phyloP scores from a whole-genome alignment of 2,113 vertebrate genomes.

The Chaetops frenatus region DNA sequence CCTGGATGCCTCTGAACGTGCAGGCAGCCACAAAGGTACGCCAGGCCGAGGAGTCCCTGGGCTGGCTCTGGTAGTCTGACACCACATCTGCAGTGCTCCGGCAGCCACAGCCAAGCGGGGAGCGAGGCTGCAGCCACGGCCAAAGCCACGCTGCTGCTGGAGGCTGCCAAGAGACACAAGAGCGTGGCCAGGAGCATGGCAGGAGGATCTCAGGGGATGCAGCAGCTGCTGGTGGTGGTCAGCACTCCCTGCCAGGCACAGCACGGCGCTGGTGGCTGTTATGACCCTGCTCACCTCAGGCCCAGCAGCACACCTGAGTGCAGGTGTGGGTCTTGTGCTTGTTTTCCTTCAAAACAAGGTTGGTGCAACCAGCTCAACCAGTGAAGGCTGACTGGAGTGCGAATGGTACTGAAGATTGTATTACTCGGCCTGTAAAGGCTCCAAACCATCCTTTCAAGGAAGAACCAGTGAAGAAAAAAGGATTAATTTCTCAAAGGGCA shows the following conservation, averaged over 20 bases:
- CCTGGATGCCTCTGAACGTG: neutral
- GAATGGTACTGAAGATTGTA: neutral
- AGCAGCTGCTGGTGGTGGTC: neutral
- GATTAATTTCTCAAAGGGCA: neutral
- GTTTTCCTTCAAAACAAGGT: fast-evolving
- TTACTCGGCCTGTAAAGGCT: neutral
- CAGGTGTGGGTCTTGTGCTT: fast-evolving
- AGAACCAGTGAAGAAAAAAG: neutral
- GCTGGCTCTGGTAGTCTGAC: neutral
- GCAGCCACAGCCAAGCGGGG: neutral
- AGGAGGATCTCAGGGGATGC: neutral
- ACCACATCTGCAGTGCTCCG: neutral
- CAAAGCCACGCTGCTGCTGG: neutral
- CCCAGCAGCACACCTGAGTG: fast-evolving
- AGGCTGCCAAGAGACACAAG: neutral
- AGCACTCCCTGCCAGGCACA: neutral
- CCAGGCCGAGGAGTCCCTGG: neutral
- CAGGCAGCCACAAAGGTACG: neutral
- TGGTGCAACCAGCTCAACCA: neutral
- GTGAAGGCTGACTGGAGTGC: neutral
- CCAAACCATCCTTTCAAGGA: neutral
- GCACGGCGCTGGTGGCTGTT: fast-evolving
- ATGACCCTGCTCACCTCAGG: fast-evolving
- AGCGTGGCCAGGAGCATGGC: neutral
- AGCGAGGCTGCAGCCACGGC: neutral